phyloP scores from a whole-genome alignment of 2,113 vertebrate species.

The Salvelinus fontinalis region DNA sequence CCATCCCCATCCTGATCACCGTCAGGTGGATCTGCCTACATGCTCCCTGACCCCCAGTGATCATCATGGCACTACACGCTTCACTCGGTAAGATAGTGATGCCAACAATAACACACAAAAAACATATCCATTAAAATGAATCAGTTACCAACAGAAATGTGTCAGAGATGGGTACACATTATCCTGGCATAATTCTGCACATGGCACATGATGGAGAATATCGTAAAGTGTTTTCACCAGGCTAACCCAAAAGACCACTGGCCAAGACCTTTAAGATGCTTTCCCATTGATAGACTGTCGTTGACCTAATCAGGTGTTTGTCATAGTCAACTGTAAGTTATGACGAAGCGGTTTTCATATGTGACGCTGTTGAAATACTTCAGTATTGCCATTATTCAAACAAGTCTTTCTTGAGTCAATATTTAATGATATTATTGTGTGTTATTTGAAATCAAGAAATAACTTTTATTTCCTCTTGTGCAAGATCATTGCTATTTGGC shows the following conservation, averaged over 20 bases:
- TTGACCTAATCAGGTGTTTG: not conserved
- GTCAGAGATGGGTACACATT: not conserved
- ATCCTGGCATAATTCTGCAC: not conserved
- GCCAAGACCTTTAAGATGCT: too few relatives aligned
- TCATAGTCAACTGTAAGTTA: not conserved
- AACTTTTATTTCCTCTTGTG: not conserved
- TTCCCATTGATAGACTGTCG: not conserved
- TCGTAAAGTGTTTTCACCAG: too few relatives aligned
- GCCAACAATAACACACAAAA: not conserved
- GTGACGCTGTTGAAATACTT: not conserved
- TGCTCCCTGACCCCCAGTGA: conserved; percentile 28
- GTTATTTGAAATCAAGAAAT: not conserved
- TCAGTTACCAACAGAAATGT: not conserved
- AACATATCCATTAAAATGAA: not conserved
- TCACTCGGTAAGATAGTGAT: not conserved
- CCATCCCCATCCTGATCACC: conserved; percentile 44
- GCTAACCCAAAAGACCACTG: too few relatives aligned
- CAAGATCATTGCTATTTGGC: not conserved
- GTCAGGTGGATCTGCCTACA: conserved; percentile 38
- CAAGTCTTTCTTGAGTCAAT: too few relatives aligned
- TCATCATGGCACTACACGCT: conserved; percentile 10
- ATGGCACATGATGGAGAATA: not conserved
- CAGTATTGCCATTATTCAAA: too few relatives aligned
- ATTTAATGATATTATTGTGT: not conserved
- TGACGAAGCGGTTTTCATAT: not conserved